Conservation (phyloP, 2,113 vertebrate genomes). For the Motacilla tschutschensis region DNA sequence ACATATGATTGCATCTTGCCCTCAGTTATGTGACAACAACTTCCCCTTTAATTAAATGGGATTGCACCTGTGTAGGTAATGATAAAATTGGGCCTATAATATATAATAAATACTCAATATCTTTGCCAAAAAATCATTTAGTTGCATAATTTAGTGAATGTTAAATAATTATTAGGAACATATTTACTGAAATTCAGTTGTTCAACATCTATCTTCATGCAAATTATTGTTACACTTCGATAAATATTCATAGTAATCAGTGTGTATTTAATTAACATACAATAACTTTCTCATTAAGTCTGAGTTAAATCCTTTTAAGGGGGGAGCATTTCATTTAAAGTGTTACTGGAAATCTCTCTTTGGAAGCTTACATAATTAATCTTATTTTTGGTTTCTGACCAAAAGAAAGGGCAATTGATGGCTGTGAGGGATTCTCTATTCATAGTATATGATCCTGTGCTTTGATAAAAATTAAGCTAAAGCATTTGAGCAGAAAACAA, state of each 20-base stretch:
- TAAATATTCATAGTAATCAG: conserved; percentile 77
- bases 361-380: conserved; percentile 50
- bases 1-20: conserved; percentile 43
- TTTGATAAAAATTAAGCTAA: conserved; percentile 28
- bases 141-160: conserved; percentile 57
- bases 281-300: conserved; percentile 75
- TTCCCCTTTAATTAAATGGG: conserved; percentile 51
- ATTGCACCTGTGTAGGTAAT: conserved; percentile 49
- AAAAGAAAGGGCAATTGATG: not conserved
- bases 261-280: conserved; percentile 78
- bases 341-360: conserved; percentile 56
- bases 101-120: conserved; percentile 57
- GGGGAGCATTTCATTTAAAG: conserved; percentile 64
- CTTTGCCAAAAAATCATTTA: conserved; percentile 59
- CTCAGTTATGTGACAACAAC: conserved; percentile 38
- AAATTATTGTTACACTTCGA: conserved; percentile 68
- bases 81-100: conserved; percentile 7
- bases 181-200: conserved; percentile 72
- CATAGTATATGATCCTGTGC: not conserved
- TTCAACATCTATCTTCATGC: conserved; percentile 78
- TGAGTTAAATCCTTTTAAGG: conserved; percentile 70
- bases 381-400: conserved; percentile 35
- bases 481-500: not conserved
- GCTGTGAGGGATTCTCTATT: not conserved
- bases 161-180: conserved; percentile 71